Evolutionary conservation across 2,113 vertebrate species (phyloP), one percentile per base, ranked within the genome.

Genomic region (Callionymus lyra): DNA sequence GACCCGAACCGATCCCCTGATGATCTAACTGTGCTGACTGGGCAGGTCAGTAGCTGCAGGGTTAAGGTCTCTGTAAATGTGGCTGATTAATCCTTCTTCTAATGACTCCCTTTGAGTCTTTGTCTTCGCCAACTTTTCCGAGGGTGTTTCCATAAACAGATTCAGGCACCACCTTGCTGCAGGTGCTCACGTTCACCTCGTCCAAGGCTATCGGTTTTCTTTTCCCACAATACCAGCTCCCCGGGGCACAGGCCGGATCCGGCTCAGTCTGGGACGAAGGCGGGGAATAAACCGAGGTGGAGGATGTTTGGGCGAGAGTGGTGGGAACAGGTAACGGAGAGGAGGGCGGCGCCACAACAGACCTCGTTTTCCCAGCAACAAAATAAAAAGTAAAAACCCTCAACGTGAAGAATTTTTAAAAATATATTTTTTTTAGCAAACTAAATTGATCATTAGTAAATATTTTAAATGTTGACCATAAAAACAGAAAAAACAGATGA

Each of bases 141-240:
- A 58, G 15, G 42, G 48, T 12, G 9, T 45, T 41, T 54, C 33
- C 44, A 62, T 13, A 68, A 63, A 47, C 51, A 47, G 48, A 59
- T 65, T 16, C 8, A 27, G 21, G 4, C 67, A 65, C 64, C 76
- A 73, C 79, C 70, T 65, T 59, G 17, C 44, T 56, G 21, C 61
- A 53, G 76, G 56, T n/a, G 37, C 16, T 41, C 77, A 71, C 60
- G 19, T 76, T 81, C 59, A 56, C 65, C 52, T 68, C 74, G 77
- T 74, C 70, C 74, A 77, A 81, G 73, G 72, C 76, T 79, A 82
- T 81, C 74, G 12, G 32, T 48, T 83, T 84, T 74, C 79, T 51
- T 50, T n/a, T 47, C 34, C 32, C 50, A 80, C 70, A 82, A 80
- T 59, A 32, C 47, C 18, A 12, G 2, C 13, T 77, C 68, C 69